Percentiles rank a stretch among this genome's conserved stretches.
phyloP scores from a whole-genome alignment of 2,113 vertebrate species.

The Periophthalmus modestus region DNA sequence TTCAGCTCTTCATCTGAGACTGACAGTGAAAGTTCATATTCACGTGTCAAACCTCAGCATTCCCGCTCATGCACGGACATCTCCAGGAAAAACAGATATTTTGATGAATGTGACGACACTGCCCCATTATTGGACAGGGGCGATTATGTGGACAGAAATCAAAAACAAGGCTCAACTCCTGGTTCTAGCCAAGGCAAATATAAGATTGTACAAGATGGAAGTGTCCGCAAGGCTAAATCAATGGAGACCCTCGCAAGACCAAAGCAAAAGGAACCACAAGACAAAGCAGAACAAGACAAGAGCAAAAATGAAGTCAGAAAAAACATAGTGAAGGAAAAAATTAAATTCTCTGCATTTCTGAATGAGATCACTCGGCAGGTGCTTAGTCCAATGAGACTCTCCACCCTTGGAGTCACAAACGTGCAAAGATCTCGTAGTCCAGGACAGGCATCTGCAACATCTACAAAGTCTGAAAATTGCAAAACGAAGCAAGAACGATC shows the following conservation, averaged over 20 bases:
- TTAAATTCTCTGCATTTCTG: conserved; percentile 82
- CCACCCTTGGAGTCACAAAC: conserved; percentile 74
- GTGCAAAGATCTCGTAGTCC: conserved; percentile 46
- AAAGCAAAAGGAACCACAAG: conserved; percentile 23
- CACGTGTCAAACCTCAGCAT: conserved; percentile 50
- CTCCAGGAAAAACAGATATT: conserved; percentile 48
- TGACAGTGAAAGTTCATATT: conserved; percentile 53
- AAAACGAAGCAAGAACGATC: conserved; percentile 26
- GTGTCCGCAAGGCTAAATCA: conserved; percentile 77
- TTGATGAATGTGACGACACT: conserved; percentile 62
- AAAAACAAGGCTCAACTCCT: conserved; percentile 18
- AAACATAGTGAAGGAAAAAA: conserved; percentile 76
- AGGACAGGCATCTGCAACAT: conserved; percentile 23
- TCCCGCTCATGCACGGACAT: conserved; percentile 78
- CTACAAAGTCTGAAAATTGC: conserved; percentile 37
- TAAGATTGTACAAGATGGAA: conserved; percentile 44
- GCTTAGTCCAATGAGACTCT: conserved; percentile 80
- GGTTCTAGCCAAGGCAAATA: conserved; percentile 30
- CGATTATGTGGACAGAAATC: conserved; percentile 33
- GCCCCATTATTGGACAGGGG: conserved; percentile 55
- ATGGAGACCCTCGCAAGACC: conserved; percentile 74
- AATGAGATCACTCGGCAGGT: conserved; percentile 84
- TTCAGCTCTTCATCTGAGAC: conserved; percentile 65
- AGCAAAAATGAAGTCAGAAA: conserved; percentile 59
- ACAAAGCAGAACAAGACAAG: conserved; percentile 50